Evolutionary conservation across 2,797 vertebrate genomes (phyloP).

Genomic region (Silurus aristotelis): DNA sequence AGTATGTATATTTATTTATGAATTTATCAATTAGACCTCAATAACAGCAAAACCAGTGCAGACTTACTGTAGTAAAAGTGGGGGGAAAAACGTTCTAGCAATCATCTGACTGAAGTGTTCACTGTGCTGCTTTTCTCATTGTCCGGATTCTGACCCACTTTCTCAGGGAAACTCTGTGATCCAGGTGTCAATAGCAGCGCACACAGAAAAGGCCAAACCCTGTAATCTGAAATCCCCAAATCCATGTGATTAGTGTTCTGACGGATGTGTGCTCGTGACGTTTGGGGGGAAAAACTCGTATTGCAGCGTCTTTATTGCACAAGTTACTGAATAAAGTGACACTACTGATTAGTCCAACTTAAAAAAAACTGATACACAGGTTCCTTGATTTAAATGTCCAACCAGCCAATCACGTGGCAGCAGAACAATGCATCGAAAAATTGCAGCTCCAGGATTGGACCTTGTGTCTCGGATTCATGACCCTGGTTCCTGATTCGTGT

Average conservation of each 20-base stretch:
- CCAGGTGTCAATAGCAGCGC: neutral
- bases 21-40: too few species aligned
- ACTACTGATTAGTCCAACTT: neutral
- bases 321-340: neutral
- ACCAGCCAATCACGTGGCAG: neutral
- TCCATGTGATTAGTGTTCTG: constrained; percentile 20
- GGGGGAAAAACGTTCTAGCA: too few species aligned
- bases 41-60: too few species aligned
- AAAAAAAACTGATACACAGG: neutral
- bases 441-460: neutral
- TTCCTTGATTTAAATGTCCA: neutral
- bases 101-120: neutral
- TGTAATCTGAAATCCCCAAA: constrained; percentile 25
- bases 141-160: neutral
- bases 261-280: neutral
- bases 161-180: neutral
- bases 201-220: neutral
- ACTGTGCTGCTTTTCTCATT: too few species aligned
- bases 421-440: neutral
- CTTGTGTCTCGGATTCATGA: neutral
- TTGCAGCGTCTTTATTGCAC: neutral
- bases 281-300: too few species aligned
- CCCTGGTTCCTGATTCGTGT: neutral
- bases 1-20: neutral
- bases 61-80: too few species aligned